phyloP scores from a whole-genome alignment of 2,113 vertebrate species.

The Sterrhoptilus dennistouni region DNA sequence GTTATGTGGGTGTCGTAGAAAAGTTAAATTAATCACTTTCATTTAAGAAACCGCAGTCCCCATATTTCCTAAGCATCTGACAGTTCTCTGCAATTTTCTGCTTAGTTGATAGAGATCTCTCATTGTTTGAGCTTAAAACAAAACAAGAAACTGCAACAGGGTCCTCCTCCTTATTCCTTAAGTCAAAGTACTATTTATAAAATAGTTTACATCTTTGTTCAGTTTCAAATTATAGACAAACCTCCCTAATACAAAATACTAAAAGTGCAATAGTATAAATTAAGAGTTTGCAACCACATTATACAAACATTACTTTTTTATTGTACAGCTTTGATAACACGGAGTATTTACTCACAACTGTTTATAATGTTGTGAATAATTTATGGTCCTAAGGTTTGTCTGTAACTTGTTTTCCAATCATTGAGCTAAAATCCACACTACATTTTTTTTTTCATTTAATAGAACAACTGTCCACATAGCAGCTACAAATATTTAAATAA shows the following conservation, averaged over 20 bases:
- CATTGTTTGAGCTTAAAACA: slow-evolving; percentile 55
- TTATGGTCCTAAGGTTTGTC: slow-evolving; percentile 81
- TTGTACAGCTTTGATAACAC: slow-evolving; percentile 81
- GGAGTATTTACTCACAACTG: slow-evolving; percentile 86
- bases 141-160: slow-evolving; percentile 60
- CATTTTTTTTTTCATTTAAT: slow-evolving; percentile 82
- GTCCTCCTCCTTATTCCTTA: slow-evolving; percentile 49
- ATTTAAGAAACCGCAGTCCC: slow-evolving; percentile 56
- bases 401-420: slow-evolving; percentile 85
- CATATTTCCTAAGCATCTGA: slow-evolving; percentile 40
- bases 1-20: background rate
- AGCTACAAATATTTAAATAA: slow-evolving; percentile 91
- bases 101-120: slow-evolving; percentile 41
- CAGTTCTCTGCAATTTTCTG: slow-evolving; percentile 58
- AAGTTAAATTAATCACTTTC: slow-evolving; percentile 57
- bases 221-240: slow-evolving; percentile 92
- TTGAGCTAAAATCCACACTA: slow-evolving; percentile 84
- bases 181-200: slow-evolving; percentile 76
- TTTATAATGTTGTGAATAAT: slow-evolving; percentile 77
- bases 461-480: slow-evolving; percentile 94
- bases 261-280: slow-evolving; percentile 98
- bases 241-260: slow-evolving; percentile 86
- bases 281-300: slow-evolving; percentile 94
- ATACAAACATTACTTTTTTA: slow-evolving; percentile 90
- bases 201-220: slow-evolving; percentile 77